Base-by-base conservation (phyloP, 2,797 vertebrate species). In the Enteromius paludinosus region DNA sequence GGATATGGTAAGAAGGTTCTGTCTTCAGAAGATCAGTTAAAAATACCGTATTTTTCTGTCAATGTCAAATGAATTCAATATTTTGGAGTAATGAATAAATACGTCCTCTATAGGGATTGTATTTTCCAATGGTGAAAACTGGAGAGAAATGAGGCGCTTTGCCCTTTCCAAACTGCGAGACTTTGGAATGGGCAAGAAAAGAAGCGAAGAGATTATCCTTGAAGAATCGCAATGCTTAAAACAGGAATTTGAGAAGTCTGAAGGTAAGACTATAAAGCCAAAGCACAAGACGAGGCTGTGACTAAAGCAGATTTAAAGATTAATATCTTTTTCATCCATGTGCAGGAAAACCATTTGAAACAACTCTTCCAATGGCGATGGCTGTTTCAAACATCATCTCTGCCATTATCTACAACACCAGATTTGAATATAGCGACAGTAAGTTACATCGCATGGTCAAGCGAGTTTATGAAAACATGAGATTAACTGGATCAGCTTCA, bases 61-160 rank as follows among this genome's bases (percentile, higher is more conserved):
- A 4, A n/a, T 41, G 4, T 41, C 35, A 68, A n/a, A 15, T 43
- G 7, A 43, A 15, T n/a, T 43, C 35, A 43, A 2, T 1, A 25
- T 3, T 69, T 54, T 23, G 20, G 52, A 47, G 0, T 49, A 47
- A 45, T 18, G 6, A 0, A 30, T 66, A 11, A 52, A 78, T 17
- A 0, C 52, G 52, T 38, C 5, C 25, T 59, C n/a, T 56, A 6
- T 15, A 93, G 92, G 92, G 0, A 87, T 93, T n/a, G 0, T 89
- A 0, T 90, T 93, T 83, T 47, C 90, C 4, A 92, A 91, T 38
- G 92, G 91, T 3, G 85, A 93, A 5, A 83, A 84, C 0, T 94
- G 92, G 92, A 93, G 84, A 69, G 89, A 92, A 89, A 92, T 93
- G 90, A 91, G 90, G 28, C 88, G 89, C 38, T 93, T 94, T 83